Percentiles rank a stretch among this genome's conserved stretches.
These are phyloP conservation scores for Syngnathus rostellatus DNA, from an alignment of 2,797 vertebrate species.

Conservation along the genomic window DNA sequence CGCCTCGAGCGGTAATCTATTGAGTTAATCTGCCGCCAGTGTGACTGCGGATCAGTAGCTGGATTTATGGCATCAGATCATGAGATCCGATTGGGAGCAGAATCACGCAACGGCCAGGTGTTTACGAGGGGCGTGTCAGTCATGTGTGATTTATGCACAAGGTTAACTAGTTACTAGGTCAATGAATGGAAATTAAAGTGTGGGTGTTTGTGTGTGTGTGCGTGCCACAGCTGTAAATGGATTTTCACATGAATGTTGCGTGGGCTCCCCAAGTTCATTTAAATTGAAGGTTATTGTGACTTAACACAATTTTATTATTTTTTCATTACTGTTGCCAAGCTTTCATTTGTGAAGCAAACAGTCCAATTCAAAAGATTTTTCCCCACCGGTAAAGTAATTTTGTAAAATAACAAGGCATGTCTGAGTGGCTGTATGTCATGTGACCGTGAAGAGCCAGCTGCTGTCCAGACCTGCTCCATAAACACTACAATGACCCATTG, in stretches of 20 bases:
- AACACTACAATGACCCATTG: slow-evolving; percentile 27
- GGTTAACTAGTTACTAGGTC: slow-evolving; percentile 28
- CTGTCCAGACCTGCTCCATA: slow-evolving; percentile 7
- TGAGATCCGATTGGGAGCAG: slow-evolving; percentile 32
- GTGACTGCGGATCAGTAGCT: slow-evolving; percentile 52
- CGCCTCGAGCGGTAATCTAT: slow-evolving; percentile 36
- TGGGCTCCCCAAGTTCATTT: slow-evolving; percentile 11
- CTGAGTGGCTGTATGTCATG: not conserved
- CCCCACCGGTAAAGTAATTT: not conserved
- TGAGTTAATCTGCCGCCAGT: slow-evolving; percentile 50
- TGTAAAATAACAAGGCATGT: not conserved
- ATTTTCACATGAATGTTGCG: slow-evolving; percentile 26
- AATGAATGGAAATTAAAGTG: slow-evolving; percentile 33
- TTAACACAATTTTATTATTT: not conserved
- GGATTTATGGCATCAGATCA: slow-evolving; percentile 30
- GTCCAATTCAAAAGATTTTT: not conserved
- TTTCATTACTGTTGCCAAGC: not conserved
- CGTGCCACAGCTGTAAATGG: slow-evolving; percentile 15
- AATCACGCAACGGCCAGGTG: slow-evolving; percentile 50
- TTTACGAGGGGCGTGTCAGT: slow-evolving; percentile 5
- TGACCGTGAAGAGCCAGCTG: slow-evolving; percentile 17
- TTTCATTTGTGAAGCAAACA: not conserved
- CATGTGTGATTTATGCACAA: slow-evolving; percentile 10
- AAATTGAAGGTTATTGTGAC: slow-evolving; percentile 20
- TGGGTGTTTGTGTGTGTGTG: not conserved